Evolutionary conservation across 2,888 invertebrate genomes (phyloP), one percentile per base, ranked within the genome.

Genomic region (Hemaris fuciformis): DNA sequence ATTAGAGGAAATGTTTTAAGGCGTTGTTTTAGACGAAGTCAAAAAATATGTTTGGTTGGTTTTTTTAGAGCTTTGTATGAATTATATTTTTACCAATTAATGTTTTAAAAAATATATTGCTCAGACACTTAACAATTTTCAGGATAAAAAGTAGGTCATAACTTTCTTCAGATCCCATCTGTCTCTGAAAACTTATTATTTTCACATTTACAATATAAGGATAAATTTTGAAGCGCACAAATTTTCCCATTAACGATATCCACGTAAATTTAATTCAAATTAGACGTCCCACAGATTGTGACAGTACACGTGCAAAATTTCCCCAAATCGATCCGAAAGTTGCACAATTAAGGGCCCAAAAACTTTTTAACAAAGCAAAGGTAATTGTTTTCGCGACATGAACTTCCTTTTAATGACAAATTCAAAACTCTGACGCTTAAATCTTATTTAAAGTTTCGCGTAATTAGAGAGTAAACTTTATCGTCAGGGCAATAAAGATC

Each of bases 341-440:
- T 53, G 18, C 31, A 53, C 53, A 53, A 53, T 53, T 53, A 53
- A 1, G 18, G 15, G 10, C n/a, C 10, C 31, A 53, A 53, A 53
- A 31, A 53, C 27, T 27, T 31, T 53, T 18, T 6, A 53, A 53
- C 53, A 31, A 53, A 53, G 53, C 48, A 15, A 31, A 27, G 27
- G 53, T 53, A 53, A 53, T 53, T 53, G 53, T 53, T 53, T 31
- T 31, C 53, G 10, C 27, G 53, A 53, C 53, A 31, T 18, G 31
- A 53, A 53, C 53, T 53, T 53, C 53, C 53, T 53, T 31, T 53
- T 53, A 53, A 53, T 53, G 53, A 53, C 53, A 18, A 31, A 53
- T 53, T 53, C 31, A 31, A 53, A 53, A 53, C 53, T 53, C 18
- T 31, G 27, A 18, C 27, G 10, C 31, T 53, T 1, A 53, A 31